phyloP scores from a whole-genome alignment of 2,797 vertebrate genomes.

The Crocidura indochinensis region DNA sequence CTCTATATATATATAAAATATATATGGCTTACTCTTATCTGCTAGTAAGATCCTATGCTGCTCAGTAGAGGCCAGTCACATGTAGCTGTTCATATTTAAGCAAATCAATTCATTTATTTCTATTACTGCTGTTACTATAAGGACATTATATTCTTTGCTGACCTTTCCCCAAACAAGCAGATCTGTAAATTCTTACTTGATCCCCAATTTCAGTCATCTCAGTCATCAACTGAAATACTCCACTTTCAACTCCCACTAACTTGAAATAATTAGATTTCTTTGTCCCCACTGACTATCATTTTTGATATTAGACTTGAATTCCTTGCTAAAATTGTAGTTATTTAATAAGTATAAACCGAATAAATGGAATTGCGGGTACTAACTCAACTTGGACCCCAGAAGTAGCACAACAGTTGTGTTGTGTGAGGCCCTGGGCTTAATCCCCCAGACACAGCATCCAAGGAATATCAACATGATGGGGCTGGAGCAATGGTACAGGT shows the following conservation, averaged over 20 bases:
- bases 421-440: too few species aligned
- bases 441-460: too few species aligned
- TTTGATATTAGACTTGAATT: not conserved
- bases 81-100: not conserved
- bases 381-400: not conserved
- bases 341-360: not conserved
- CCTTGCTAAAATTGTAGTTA: not conserved
- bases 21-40: too few species aligned
- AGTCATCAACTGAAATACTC: not conserved
- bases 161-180: not conserved
- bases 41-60: not conserved
- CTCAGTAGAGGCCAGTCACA: too few species aligned
- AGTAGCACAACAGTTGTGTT: too few species aligned
- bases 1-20: too few species aligned
- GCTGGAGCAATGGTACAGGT: too few species aligned
- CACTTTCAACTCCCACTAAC: not conserved
- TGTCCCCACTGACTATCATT: not conserved
- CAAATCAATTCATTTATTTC: too few species aligned
- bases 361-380: too few species aligned
- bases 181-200: not conserved
- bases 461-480: too few species aligned
- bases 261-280: not conserved
- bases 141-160: not conserved
- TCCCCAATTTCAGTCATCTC: not conserved
- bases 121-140: too few species aligned